Conservation (phyloP, 2,888 invertebrate genomes). For the Meliscaeva auricollis region DNA sequence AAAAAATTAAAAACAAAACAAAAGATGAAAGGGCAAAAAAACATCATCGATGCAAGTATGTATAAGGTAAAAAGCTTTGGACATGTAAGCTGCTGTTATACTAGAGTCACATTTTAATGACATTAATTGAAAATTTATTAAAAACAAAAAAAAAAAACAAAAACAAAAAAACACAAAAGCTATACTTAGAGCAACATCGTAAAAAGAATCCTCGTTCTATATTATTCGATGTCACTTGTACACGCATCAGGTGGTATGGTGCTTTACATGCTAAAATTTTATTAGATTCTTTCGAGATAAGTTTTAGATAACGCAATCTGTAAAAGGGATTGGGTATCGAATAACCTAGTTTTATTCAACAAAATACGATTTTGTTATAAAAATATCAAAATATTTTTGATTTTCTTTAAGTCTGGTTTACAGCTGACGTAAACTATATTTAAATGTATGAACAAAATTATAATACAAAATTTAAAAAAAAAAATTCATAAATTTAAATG, state of each 20-base stretch:
- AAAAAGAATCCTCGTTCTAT: slow-evolving; percentile 55
- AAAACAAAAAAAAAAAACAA: background rate
- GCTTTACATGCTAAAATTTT: slow-evolving; percentile 2
- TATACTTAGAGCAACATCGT: background rate
- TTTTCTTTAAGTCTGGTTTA: too few species aligned
- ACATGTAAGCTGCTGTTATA: background rate
- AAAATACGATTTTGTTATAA: too few species aligned
- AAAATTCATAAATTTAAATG: too few species aligned
- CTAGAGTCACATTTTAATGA: slow-evolving; percentile 26
- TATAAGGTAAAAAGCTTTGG: slow-evolving; percentile 8
- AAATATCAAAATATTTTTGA: too few species aligned
- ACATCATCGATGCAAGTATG: slow-evolving; percentile 20
- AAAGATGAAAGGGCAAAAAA: slow-evolving; percentile 46
- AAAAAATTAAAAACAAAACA: slow-evolving; percentile 25
- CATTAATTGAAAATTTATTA: slow-evolving; percentile 43
- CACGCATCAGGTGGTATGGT: slow-evolving; percentile 55
- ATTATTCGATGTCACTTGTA: slow-evolving; percentile 61
- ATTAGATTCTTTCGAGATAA: background rate
- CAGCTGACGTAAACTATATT: too few species aligned
- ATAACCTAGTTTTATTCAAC: too few species aligned
- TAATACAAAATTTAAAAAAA: too few species aligned
- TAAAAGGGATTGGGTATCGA: too few species aligned
- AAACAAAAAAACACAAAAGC: background rate
- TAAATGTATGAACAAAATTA: too few species aligned
- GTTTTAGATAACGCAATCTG: too few species aligned